Percentiles rank a stretch among this genome's conserved stretches.
These are phyloP conservation scores for Gavialis gangeticus DNA, from an alignment of 2,113 vertebrate genomes.

Conservation along the genomic window DNA sequence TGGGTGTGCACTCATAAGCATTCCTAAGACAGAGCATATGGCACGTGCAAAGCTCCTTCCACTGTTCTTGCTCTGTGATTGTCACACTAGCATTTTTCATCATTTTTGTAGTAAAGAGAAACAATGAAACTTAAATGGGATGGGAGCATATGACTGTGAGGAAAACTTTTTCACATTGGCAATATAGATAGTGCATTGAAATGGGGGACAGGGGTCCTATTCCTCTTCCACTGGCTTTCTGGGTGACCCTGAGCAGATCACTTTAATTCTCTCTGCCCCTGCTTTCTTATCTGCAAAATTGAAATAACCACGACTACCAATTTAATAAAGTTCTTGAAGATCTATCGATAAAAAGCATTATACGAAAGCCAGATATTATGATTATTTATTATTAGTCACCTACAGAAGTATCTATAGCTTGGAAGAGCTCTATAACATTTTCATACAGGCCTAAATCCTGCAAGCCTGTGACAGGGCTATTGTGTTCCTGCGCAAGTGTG, in stretches of 20 bases:
- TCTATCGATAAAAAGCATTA: neutral
- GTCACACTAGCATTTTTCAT: neutral
- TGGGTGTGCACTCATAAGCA: too few species aligned
- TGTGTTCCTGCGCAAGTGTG: neutral
- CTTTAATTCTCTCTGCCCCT: neutral
- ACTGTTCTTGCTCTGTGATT: neutral
- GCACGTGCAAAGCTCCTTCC: neutral
- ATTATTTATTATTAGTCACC: neutral
- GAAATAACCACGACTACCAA: neutral
- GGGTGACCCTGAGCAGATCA: neutral
- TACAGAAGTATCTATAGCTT: neutral
- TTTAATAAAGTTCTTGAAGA: neutral
- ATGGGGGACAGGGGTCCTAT: neutral
- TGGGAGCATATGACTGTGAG: neutral
- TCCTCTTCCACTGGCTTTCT: neutral
- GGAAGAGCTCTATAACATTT: fast-evolving
- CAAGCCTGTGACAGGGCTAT: neutral
- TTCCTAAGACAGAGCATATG: too few species aligned
- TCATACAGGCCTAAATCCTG: neutral
- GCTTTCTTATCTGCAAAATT: neutral
- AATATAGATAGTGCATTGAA: neutral
- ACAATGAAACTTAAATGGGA: neutral
- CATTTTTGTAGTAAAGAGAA: neutral
- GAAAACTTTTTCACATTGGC: neutral
- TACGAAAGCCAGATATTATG: fast-evolving